Conservation (phyloP, 2,113 vertebrate species). For the Mobula hypostoma region DNA sequence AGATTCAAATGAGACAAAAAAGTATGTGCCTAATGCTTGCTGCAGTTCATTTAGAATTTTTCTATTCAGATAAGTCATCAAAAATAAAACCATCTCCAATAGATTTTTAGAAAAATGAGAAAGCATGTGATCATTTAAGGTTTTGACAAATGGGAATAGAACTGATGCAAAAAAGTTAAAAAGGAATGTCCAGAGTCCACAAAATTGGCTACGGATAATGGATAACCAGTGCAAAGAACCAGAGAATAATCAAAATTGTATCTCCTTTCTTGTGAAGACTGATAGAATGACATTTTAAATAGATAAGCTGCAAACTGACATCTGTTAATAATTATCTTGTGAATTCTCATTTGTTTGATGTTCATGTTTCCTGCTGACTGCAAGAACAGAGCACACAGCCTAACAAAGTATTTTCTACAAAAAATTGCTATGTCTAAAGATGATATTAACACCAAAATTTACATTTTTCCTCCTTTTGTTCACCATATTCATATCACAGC, state of each 20-base stretch:
- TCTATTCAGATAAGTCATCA: background rate
- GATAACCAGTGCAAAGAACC: background rate
- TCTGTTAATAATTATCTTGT: background rate
- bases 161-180: background rate
- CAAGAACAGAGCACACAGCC: background rate
- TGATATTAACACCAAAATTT: background rate
- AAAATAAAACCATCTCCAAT: background rate
- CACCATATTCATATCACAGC: background rate
- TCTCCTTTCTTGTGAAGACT: background rate
- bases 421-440: background rate
- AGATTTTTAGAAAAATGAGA: background rate
- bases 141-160: background rate
- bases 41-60: background rate
- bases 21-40: background rate
- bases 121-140: background rate
- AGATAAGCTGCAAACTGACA: background rate
- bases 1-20: background rate
- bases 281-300: background rate
- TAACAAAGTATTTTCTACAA: background rate
- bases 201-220: background rate
- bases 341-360: background rate
- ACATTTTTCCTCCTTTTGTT: background rate
- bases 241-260: background rate
- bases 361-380: background rate
- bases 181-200: background rate